phyloP scores from a whole-genome alignment of 1,140 invertebrate species.

The Thaumetopoea pityocampa region DNA sequence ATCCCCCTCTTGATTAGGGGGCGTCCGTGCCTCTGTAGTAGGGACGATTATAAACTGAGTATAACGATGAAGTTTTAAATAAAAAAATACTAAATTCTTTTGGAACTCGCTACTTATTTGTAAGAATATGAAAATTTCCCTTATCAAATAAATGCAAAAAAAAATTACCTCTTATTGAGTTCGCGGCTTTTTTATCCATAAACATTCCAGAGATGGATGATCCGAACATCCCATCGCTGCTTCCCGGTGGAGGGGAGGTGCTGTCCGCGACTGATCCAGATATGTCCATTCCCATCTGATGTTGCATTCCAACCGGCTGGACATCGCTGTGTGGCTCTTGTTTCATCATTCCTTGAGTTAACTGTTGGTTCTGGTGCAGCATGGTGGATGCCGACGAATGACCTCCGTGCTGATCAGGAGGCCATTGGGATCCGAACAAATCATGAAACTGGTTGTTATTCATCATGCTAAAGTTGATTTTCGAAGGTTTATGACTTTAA shows the following conservation, averaged over 20 bases:
- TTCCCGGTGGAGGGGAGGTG: constrained; percentile 65
- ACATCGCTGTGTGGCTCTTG: constrained; percentile 50
- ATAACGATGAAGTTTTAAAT: too few relatives aligned
- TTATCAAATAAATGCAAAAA: constrained; percentile 21
- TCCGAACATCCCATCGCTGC: constrained; percentile 59
- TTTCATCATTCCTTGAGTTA: constrained; percentile 58
- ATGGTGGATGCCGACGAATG: constrained; percentile 66
- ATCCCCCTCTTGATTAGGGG: too few relatives aligned
- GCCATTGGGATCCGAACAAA: constrained; percentile 73
- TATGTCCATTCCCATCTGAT: constrained; percentile 65
- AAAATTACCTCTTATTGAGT: constrained; percentile 78
- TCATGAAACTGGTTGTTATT: constrained; percentile 70
- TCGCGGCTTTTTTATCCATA: constrained; percentile 77
- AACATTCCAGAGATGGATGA: constrained; percentile 65
- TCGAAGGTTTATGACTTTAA: constrained; percentile 23
- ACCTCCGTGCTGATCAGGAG: constrained; percentile 67
- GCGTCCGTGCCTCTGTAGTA: too few relatives aligned
- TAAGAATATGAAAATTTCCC: neutral
- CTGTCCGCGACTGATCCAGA: constrained; percentile 65
- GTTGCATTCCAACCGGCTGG: constrained; percentile 42
- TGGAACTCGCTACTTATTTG: neutral
- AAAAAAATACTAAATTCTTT: too few relatives aligned
- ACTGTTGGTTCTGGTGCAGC: constrained; percentile 51
- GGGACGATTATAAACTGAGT: too few relatives aligned
- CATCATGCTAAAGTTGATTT: constrained; percentile 54